Percentiles rank a stretch among this genome's conserved stretches.
Evolutionary conservation across 1,140 invertebrate genomes (phyloP).

Genomic region (Probaryconus sp.): DNA sequence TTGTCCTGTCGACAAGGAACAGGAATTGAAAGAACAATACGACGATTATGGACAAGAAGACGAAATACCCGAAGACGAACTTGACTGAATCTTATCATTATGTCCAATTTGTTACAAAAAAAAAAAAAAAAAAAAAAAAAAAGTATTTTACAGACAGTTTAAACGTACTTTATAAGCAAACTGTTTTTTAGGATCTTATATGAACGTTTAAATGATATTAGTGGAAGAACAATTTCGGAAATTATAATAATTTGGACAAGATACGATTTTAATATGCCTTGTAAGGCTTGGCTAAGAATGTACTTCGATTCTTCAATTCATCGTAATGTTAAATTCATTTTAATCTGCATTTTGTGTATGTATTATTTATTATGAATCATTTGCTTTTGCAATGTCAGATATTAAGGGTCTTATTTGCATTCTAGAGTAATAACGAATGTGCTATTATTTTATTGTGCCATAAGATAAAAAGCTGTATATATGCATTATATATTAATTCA

Average conservation of each 20-base stretch:
- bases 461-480: constrained; percentile 28
- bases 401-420: no score
- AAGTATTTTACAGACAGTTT: no score
- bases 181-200: not conserved
- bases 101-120: not conserved
- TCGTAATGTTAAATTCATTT: no score
- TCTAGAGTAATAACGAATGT: constrained; percentile 3
- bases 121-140: not conserved
- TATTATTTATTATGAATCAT: no score
- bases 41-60: constrained; percentile 66
- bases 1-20: constrained; percentile 47
- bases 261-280: no score
- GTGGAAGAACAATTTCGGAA: no score
- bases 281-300: no score
- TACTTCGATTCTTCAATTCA: no score
- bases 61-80: constrained; percentile 34
- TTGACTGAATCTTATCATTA: constrained; percentile 16
- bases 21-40: constrained; percentile 51
- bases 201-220: no score
- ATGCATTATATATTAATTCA: constrained; percentile 12
- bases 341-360: no score
- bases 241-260: no score
- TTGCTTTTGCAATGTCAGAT: no score
- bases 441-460: constrained; percentile 22
- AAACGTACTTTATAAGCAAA: not conserved